These are phyloP conservation scores for Sebastes nivosus DNA, from an alignment of 2,797 vertebrate genomes.

Conservation along the genomic window DNA sequence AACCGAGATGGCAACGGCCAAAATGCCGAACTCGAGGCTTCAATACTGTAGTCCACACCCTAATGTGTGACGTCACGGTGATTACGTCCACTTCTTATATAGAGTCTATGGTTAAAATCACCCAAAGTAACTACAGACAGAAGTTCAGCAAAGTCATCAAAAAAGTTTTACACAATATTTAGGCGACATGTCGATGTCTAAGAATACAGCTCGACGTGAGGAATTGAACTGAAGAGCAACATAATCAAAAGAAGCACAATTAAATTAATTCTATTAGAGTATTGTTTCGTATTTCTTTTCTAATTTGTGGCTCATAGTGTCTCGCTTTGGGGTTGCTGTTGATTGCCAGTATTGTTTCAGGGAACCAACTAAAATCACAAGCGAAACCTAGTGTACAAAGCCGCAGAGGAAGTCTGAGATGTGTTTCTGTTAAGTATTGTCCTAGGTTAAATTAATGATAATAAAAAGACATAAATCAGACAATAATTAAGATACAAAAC, in stretches of 20 bases:
- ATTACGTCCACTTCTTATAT: too few species aligned
- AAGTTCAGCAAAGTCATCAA: neutral
- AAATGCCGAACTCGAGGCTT: too few species aligned
- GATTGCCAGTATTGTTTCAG: neutral
- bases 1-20: too few species aligned
- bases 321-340: neutral
- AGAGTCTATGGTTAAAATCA: neutral
- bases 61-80: too few species aligned
- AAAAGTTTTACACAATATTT: neutral
- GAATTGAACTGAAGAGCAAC: neutral
- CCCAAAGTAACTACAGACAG: neutral
- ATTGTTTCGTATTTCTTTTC: neutral
- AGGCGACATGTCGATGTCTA: neutral
- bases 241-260: neutral
- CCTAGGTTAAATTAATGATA: neutral
- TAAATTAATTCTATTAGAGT: neutral
- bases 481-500: neutral
- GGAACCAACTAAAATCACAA: neutral
- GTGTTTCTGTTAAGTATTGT: neutral
- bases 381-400: neutral
- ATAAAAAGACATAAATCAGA: neutral
- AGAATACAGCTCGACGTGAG: neutral
- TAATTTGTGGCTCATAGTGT: neutral
- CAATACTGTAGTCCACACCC: too few species aligned
- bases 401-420: neutral